Evolutionary conservation across 2,113 vertebrate species (phyloP), one percentile per base, ranked within the genome.

Genomic region (Lutjanus erythropterus): DNA sequence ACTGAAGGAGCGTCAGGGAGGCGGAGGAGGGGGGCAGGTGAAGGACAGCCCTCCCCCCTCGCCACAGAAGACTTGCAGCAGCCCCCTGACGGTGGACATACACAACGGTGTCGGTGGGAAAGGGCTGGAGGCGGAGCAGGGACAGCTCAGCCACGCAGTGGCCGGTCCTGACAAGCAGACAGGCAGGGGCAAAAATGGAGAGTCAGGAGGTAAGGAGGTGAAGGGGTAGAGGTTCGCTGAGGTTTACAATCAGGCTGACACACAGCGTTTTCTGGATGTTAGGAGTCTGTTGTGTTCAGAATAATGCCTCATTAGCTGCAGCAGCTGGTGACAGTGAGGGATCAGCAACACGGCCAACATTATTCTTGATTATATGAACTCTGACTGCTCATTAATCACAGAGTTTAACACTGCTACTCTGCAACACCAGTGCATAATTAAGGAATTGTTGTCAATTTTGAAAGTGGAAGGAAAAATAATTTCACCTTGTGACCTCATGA

Each of bases 11-110:
- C 94, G 97, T 27, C 97, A 99, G 68, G 93, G 92, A 75, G 91
- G 89, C 0, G 91, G 92, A 59, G 92, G 91, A 49, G 88, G 90
- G 39, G 96, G 94, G 75, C 96, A 96, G 78, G 74, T 93, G 75
- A 97, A 97, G 87, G 98, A 99, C 87, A 98, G 98, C 89, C 97
- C 98, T 37, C 97, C 97, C 0, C 91, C 95, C 1, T 99, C 98
- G 33, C 97, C 97, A 12, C 97, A 96, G 83, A 98, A 99, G 94
- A 96, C 93, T 73, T 95, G 91, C 71, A 80, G 58, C 65, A 92
- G 95, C 81, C 96, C 96, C 73, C 93, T 94, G 10, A 84, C 94
- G 6, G 89, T 84, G 83, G 96, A 89, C 89, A 93, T 97, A 81
- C 96, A 96, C 66, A 98, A 99, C 18, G 97, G 97, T 52, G 88